These are phyloP conservation scores for Melanotaenia duboulayi DNA, from an alignment of 2,113 vertebrate genomes.

Conservation along the genomic window DNA sequence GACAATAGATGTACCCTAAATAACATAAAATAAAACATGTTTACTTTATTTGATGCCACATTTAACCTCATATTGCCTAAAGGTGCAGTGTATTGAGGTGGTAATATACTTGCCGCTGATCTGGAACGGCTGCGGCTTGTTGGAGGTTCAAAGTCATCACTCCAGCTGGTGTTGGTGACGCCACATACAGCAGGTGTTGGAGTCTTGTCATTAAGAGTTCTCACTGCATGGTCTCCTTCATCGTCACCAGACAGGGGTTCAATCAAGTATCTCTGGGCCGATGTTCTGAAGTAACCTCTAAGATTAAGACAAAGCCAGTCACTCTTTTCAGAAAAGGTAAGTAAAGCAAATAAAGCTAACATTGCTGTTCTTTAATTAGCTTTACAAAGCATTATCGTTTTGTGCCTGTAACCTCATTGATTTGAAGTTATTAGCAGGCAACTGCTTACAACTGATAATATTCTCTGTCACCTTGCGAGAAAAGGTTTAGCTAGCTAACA, in stretches of 20 bases:
- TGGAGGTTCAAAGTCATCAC: constrained; percentile 61
- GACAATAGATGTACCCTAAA: constrained; percentile 68
- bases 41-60: background rate
- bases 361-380: too few species aligned
- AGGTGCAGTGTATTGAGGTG: background rate
- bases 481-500: too few species aligned
- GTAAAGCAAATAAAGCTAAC: too few species aligned
- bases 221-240: constrained; percentile 77
- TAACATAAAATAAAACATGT: background rate
- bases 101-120: constrained; percentile 56
- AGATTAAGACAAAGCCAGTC: background rate
- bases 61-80: background rate
- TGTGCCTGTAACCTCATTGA: too few species aligned
- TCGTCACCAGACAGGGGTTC: constrained; percentile 74
- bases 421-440: too few species aligned
- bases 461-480: too few species aligned
- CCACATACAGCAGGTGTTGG: constrained; percentile 74
- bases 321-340: too few species aligned
- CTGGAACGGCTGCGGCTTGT: constrained; percentile 74
- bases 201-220: constrained; percentile 34
- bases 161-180: constrained; percentile 84
- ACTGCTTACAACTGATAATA: too few species aligned
- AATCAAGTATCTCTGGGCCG: constrained; percentile 81
- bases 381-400: too few species aligned
- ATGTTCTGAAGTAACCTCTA: constrained; percentile 82